Percentiles rank a stretch among this genome's conserved stretches.
phyloP scores from a whole-genome alignment of 2,888 invertebrate genomes.

The Neria commutata region DNA sequence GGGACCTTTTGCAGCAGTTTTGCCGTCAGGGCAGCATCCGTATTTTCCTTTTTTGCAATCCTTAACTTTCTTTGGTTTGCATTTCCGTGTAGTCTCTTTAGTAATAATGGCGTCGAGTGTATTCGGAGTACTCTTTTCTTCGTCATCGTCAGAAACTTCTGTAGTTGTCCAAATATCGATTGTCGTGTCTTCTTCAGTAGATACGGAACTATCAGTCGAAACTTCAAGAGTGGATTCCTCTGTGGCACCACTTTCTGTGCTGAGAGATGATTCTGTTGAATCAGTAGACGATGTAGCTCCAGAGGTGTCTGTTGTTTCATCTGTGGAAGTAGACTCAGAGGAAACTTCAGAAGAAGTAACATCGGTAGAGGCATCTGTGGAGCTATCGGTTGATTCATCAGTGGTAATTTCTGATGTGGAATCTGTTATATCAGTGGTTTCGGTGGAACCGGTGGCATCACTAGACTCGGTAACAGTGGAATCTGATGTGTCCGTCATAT shows the following conservation, averaged over 20 bases:
- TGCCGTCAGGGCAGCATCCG: slow-evolving; percentile 86
- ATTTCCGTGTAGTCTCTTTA: slow-evolving; percentile 64
- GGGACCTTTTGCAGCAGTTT: slow-evolving; percentile 78
- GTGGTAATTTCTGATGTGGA: neutral
- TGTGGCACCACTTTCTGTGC: neutral
- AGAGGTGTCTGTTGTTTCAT: slow-evolving; percentile 17
- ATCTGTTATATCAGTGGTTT: neutral
- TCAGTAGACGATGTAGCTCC: slow-evolving; percentile 14
- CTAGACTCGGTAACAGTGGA: slow-evolving; percentile 21
- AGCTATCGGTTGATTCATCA: slow-evolving; percentile 4
- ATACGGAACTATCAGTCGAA: slow-evolving; percentile 40
- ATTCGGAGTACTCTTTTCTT: slow-evolving; percentile 66
- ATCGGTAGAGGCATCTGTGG: slow-evolving; percentile 8
- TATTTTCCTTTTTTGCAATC: slow-evolving; percentile 71
- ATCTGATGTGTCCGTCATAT: slow-evolving; percentile 21
- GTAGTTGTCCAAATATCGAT: slow-evolving; percentile 58
- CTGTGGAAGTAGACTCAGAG: slow-evolving; percentile 6
- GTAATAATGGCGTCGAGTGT: slow-evolving; percentile 64
- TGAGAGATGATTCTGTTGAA: slow-evolving; percentile 8
- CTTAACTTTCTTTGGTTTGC: slow-evolving; percentile 64
- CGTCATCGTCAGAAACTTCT: slow-evolving; percentile 43
- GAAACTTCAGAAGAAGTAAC: neutral
- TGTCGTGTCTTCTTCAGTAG: slow-evolving; percentile 46
- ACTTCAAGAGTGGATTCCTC: slow-evolving; percentile 14
- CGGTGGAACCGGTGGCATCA: slow-evolving; percentile 25